Percentiles rank a stretch among this genome's conserved stretches.
Evolutionary conservation across 2,888 invertebrate species (phyloP).

Genomic region (Orchestes rusci): DNA sequence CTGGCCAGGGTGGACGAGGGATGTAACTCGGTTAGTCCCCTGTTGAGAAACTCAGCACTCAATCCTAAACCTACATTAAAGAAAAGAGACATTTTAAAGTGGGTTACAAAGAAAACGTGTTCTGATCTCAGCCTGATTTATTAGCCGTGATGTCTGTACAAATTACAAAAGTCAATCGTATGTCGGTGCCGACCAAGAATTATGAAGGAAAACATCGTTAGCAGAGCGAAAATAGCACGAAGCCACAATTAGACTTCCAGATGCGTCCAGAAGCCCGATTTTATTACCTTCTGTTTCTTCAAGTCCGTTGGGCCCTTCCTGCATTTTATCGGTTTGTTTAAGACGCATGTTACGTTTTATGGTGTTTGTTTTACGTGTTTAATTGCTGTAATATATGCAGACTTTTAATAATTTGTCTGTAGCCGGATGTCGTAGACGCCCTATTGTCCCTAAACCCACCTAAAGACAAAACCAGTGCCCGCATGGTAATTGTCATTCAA

Average conservation of each 20-base stretch:
- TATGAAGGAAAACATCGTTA: conserved; percentile 22
- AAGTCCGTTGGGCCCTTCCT: conserved; percentile 15
- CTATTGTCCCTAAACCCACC: too few species aligned
- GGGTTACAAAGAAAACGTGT: too few species aligned
- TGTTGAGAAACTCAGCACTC: conserved; percentile 55
- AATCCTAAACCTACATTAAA: conserved; percentile 51
- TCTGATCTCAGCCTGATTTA: conserved; percentile 9
- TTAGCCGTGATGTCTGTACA: conserved; percentile 10
- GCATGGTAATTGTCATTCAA: conserved; percentile 11
- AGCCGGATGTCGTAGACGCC: too few species aligned
- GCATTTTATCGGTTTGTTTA: conserved; percentile 19
- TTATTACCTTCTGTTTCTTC: conserved; percentile 18
- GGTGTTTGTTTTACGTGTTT: conserved; percentile 27
- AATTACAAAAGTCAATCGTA: conserved; percentile 17
- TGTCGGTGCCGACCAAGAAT: conserved; percentile 18
- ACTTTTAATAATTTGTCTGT: too few species aligned
- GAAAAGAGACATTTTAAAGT: conserved; percentile 21
- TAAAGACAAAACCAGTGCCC: conserved; percentile 13
- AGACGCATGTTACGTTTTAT: conserved; percentile 14
- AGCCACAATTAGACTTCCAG: conserved; percentile 16
- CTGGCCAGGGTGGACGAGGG: conserved; percentile 69
- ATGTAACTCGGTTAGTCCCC: conserved; percentile 49
- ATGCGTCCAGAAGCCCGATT: conserved; percentile 13
- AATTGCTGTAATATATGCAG: conserved; percentile 14
- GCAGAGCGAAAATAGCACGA: conserved; percentile 18